Percentiles rank a stretch among this genome's conserved stretches.
phyloP scores from a whole-genome alignment of 2,888 invertebrate species.

The Lissocephala sabroskyi region DNA sequence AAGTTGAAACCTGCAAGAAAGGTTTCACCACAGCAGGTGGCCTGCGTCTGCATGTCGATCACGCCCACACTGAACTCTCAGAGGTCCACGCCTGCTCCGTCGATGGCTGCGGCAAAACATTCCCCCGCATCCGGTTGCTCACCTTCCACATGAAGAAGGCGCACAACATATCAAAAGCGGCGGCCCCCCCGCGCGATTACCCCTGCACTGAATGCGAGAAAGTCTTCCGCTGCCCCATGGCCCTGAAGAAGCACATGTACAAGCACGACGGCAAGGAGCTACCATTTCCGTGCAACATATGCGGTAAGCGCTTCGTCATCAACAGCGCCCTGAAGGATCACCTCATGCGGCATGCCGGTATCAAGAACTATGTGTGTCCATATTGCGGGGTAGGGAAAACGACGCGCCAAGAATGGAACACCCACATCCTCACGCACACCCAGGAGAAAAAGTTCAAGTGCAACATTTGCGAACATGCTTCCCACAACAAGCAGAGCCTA shows the following conservation, averaged over 20 bases:
- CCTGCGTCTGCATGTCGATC: conserved; percentile 62
- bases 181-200: conserved; percentile 57
- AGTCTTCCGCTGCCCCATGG: conserved; percentile 68
- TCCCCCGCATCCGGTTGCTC: conserved; percentile 64
- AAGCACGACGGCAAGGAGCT: conserved; percentile 68
- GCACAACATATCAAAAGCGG: conserved; percentile 59
- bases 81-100: conserved; percentile 60
- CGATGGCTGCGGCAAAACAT: conserved; percentile 63
- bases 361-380: conserved; percentile 70
- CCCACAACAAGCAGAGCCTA: conserved; percentile 66
- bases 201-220: conserved; percentile 69
- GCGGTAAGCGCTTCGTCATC: conserved; percentile 68
- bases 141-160: conserved; percentile 64
- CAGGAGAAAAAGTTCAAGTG: conserved; percentile 70
- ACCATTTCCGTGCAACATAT: conserved; percentile 68
- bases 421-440: conserved; percentile 68
- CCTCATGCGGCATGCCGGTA: conserved; percentile 69
- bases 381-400: conserved; percentile 70
- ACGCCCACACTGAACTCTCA: conserved; percentile 65
- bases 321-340: conserved; percentile 69
- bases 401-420: conserved; percentile 68
- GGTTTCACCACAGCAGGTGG: conserved; percentile 67
- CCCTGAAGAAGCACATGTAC: conserved; percentile 69
- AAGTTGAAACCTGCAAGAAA: conserved; percentile 62
- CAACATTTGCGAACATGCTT: conserved; percentile 65